phyloP scores from a whole-genome alignment of 2,888 invertebrate species.

The Melanargia galathea region DNA sequence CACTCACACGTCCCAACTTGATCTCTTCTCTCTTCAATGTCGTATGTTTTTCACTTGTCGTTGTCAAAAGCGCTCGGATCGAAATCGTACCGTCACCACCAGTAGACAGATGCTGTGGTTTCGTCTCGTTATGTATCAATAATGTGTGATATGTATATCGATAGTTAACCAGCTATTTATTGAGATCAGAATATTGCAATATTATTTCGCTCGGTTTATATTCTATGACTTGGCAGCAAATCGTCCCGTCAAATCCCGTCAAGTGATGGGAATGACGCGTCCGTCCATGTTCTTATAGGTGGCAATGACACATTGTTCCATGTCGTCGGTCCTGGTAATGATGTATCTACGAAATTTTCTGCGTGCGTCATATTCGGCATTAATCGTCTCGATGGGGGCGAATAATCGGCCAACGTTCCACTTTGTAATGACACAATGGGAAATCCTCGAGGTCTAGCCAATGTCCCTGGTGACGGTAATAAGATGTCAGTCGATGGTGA shows the following conservation, averaged over 20 bases:
- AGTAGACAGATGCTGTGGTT: conserved; percentile 7
- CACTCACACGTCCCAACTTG: conserved; percentile 23
- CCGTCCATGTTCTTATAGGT: background rate
- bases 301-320: conserved; percentile 5
- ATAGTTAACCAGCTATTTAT: background rate
- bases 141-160: conserved; percentile 15
- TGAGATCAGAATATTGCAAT: background rate
- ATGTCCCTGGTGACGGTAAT: background rate
- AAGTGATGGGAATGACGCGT: background rate
- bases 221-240: background rate
- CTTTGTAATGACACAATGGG: background rate
- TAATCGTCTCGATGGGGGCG: background rate
- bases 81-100: conserved; percentile 1
- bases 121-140: background rate
- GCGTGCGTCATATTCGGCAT: background rate
- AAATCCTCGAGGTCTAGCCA: too few species aligned
- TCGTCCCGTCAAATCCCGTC: background rate
- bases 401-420: background rate
- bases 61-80: conserved; percentile 5
- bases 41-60: background rate
- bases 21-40: background rate
- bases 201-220: background rate
- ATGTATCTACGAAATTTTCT: background rate
- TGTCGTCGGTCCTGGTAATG: background rate
- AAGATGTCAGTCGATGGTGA: background rate